Evolutionary conservation across 2,797 vertebrate genomes (phyloP).

Genomic region (Muscicapa striata): DNA sequence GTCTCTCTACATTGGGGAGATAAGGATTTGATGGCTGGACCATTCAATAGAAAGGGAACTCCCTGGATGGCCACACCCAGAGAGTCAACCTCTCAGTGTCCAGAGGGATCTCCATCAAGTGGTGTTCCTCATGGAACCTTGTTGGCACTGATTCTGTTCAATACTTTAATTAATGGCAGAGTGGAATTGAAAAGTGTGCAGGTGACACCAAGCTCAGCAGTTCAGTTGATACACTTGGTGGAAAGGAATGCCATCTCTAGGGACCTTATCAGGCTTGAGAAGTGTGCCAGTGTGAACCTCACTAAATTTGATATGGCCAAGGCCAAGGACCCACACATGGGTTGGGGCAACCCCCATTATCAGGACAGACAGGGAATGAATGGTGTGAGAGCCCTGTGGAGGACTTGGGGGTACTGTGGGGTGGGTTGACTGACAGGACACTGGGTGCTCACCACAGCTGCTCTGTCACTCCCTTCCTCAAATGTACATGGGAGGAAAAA

Average conservation of each 20-base stretch:
- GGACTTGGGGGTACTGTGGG: not conserved
- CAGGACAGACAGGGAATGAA: not conserved
- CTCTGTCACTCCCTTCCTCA: not conserved
- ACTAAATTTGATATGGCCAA: not conserved
- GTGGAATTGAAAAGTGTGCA: not conserved
- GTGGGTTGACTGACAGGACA: not conserved
- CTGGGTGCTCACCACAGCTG: not conserved
- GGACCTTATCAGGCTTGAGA: not conserved
- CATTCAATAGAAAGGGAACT: not conserved
- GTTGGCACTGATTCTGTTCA: not conserved
- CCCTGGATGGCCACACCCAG: not conserved
- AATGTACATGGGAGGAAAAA: not conserved
- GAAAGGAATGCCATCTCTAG: not conserved
- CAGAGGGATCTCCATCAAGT: not conserved
- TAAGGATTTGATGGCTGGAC: not conserved
- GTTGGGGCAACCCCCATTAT: not conserved
- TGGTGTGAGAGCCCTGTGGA: not conserved
- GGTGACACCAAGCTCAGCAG: not conserved
- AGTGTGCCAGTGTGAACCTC: not conserved
- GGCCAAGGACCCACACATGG: not conserved
- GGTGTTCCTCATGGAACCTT: not conserved
- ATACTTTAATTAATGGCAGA: not conserved
- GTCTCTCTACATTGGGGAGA: not conserved
- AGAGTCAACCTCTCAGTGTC: not conserved
- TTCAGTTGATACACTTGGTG: not conserved